Evolutionary conservation across 2,888 invertebrate species (phyloP).

Genomic region (Lasioglossum zephyrum): DNA sequence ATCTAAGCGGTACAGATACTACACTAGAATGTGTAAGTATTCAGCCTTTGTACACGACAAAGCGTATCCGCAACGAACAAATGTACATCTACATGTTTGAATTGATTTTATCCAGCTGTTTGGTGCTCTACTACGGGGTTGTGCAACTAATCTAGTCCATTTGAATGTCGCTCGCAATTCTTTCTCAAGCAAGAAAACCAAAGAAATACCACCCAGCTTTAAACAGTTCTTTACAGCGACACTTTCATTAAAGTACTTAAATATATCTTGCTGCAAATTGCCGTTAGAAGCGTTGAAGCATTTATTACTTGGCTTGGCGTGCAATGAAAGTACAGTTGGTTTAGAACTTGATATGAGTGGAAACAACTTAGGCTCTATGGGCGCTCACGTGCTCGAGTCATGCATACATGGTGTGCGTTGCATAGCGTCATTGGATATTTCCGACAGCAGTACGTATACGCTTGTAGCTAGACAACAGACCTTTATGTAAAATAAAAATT

Average conservation of each 20-base stretch:
- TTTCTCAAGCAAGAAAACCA: slow-evolving; percentile 92
- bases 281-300: slow-evolving; percentile 97
- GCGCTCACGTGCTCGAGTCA: slow-evolving; percentile 96
- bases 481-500: too few relatives aligned
- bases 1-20: slow-evolving; percentile 97
- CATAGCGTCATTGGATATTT: slow-evolving; percentile 94
- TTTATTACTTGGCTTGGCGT: slow-evolving; percentile 95
- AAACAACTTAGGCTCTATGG: slow-evolving; percentile 92
- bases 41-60: not conserved
- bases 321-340: slow-evolving; percentile 96
- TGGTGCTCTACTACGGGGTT: slow-evolving; percentile 96
- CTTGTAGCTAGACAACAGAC: not conserved
- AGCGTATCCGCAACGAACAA: not conserved
- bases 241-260: slow-evolving; percentile 93
- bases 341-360: slow-evolving; percentile 95
- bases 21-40: slow-evolving; percentile 95
- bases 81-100: not conserved
- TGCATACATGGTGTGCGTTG: slow-evolving; percentile 96
- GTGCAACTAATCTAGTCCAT: slow-evolving; percentile 94
- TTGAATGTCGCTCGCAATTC: slow-evolving; percentile 95
- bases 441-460: slow-evolving; percentile 93
- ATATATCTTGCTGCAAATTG: slow-evolving; percentile 95
- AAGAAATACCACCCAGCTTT: slow-evolving; percentile 96
- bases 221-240: slow-evolving; percentile 98
- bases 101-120: slow-evolving; percentile 89